Percentiles rank a stretch among this genome's conserved stretches.
These are phyloP conservation scores for Yasuhikotakia modesta DNA, from an alignment of 2,797 vertebrate genomes.

Conservation along the genomic window DNA sequence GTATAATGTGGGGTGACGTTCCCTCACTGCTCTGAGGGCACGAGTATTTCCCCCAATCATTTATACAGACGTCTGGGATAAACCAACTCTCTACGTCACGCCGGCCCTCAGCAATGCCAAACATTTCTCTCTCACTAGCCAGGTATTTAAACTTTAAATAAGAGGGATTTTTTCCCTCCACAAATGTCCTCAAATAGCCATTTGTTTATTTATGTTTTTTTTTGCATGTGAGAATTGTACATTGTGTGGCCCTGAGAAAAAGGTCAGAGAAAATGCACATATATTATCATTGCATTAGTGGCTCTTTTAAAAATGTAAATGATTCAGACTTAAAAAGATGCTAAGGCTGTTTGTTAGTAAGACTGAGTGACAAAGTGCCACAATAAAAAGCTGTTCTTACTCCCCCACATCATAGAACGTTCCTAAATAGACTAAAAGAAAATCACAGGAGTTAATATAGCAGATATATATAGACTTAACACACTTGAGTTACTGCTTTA, in stretches of 20 bases:
- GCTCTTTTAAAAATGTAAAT: constrained; percentile 41
- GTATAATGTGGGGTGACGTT: constrained; percentile 16
- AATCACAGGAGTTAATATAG: no score
- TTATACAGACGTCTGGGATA: constrained; percentile 2
- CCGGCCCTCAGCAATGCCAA: constrained; percentile 16
- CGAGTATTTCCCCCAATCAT: not conserved
- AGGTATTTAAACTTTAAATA: not conserved
- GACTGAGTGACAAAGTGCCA: constrained; percentile 11
- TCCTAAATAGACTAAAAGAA: not conserved
- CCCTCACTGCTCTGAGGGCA: constrained; percentile 11
- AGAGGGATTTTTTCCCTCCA: not conserved
- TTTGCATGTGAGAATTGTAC: constrained; percentile 6
- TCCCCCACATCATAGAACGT: not conserved
- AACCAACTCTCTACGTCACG: not conserved
- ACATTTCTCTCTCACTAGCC: no score
- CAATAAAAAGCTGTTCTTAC: constrained; percentile 15
- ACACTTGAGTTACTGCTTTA: no score
- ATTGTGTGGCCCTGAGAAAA: constrained; percentile 16
- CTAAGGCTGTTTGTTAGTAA: constrained; percentile 43
- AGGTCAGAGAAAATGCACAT: constrained; percentile 36
- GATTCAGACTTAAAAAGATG: constrained; percentile 33
- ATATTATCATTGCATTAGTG: constrained; percentile 42
- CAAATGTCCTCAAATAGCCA: not conserved
- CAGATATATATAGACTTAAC: no score
- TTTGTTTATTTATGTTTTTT: constrained; percentile 10